Evolutionary conservation across 2,113 vertebrate species (phyloP).

Genomic region (Vulpes ferrilata): DNA sequence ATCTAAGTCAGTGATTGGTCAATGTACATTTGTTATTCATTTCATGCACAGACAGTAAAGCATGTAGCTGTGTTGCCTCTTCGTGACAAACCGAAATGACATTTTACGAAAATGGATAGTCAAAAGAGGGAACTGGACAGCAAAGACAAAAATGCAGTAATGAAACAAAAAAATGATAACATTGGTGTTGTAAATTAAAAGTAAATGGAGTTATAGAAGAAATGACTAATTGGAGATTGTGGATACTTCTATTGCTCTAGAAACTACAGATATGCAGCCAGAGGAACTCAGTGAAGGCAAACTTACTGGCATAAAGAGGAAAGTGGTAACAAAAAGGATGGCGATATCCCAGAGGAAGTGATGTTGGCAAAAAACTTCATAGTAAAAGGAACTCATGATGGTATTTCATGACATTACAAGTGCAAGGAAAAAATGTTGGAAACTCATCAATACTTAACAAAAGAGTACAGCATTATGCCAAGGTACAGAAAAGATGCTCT

Average conservation of each 20-base stretch:
- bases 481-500: background rate
- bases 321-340: background rate
- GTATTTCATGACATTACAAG: background rate
- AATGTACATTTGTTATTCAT: background rate
- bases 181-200: background rate
- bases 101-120: background rate
- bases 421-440: background rate
- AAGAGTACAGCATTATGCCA: background rate
- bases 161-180: background rate
- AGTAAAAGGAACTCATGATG: conserved; percentile 3
- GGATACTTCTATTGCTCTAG: background rate
- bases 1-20: background rate
- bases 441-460: background rate
- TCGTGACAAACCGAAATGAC: background rate
- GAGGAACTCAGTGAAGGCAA: background rate
- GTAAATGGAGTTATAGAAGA: background rate
- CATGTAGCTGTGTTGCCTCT: background rate
- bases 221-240: background rate
- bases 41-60: background rate
- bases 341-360: background rate
- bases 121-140: background rate
- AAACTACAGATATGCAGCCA: background rate
- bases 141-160: conserved; percentile 5
- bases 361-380: background rate
- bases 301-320: background rate